Evolutionary conservation across 2,797 vertebrate genomes (phyloP), one percentile per base, ranked within the genome.

Genomic region (Lophura swinhoii): DNA sequence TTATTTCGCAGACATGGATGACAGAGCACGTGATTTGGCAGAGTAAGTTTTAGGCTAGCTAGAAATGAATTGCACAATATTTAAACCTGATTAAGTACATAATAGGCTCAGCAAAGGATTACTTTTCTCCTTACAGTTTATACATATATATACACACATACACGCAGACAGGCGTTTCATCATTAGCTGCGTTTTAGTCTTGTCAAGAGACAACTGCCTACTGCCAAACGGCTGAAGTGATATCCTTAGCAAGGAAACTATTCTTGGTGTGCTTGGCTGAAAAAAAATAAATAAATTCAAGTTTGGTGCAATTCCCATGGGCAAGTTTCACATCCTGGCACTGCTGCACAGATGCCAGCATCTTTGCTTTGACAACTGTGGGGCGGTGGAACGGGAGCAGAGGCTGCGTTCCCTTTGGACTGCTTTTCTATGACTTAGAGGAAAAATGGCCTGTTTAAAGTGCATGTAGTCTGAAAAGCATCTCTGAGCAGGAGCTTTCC

Each of bases 11-110:
- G 90, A 90, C 88, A 91, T 1, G 2, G 71, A 90, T 87, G 94
- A 95, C 91, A 94, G 91, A 87, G 93, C 93, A 68, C 11, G 2
- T 64, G 88, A 35, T 94, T 96, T 95, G 95, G 93, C 93, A 90
- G 68, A 92, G 80, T 87, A 66, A 84, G 41, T 90, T 91, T 91
- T 80, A 79, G 66, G 93, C 94, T 92, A 96, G 93, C 92, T 85
- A 80, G 35, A 87, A 87, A 91, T 80, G 55, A 89, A 94, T 87
- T 89, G 87, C 96, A 96, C 95, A 83, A 94, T 91, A 95, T 88
- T 95, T 89, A 85, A 96, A 95, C 94, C 96, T 94, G 93, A 94
- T 95, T 93, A 92, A 90, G 88, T 95, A 95, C 92, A 91, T 93
- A 72, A 87, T 78, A 95, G 93, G 84, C 87, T 96, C 92, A 89